Percentiles rank a stretch among this genome's conserved stretches.
Evolutionary conservation across 2,888 invertebrate species (phyloP).

Genomic region (Athalia rosae): DNA sequence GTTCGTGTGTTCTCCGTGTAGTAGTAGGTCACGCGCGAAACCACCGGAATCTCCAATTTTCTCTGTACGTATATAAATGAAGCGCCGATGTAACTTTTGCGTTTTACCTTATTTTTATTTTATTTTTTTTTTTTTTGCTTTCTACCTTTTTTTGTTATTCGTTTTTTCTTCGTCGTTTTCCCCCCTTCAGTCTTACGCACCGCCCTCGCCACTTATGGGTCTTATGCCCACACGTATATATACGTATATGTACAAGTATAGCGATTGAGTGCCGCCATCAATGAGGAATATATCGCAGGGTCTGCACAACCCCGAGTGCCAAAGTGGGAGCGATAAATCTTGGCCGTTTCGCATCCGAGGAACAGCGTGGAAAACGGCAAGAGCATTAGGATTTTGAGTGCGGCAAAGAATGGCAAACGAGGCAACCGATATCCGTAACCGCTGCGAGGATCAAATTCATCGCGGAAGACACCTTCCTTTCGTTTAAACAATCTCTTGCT

Average conservation of each 20-base stretch:
- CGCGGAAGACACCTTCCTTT: too few relatives aligned
- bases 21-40: constrained; percentile 13
- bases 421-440: too few relatives aligned
- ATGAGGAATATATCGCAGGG: constrained; percentile 29
- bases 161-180: too few relatives aligned
- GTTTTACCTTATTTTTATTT: constrained; percentile 8
- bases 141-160: neutral
- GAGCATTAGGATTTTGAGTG: neutral
- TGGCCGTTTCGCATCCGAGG: neutral
- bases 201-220: neutral
- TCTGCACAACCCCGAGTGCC: constrained; percentile 13
- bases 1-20: neutral
- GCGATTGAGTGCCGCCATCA: constrained; percentile 33
- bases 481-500: too few relatives aligned
- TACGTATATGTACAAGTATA: too few relatives aligned
- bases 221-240: neutral
- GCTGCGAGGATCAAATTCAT: too few relatives aligned
- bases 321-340: constrained; percentile 25
- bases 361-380: too few relatives aligned
- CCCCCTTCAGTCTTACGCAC: too few relatives aligned
- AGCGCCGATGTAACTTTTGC: constrained; percentile 10
- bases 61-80: constrained; percentile 16
- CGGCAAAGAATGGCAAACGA: too few relatives aligned
- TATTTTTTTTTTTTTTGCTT: neutral
- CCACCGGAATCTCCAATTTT: constrained; percentile 1